Percentiles rank a stretch among this genome's conserved stretches.
phyloP scores from a whole-genome alignment of 2,113 vertebrate species.

The Gobiocypris rarus region DNA sequence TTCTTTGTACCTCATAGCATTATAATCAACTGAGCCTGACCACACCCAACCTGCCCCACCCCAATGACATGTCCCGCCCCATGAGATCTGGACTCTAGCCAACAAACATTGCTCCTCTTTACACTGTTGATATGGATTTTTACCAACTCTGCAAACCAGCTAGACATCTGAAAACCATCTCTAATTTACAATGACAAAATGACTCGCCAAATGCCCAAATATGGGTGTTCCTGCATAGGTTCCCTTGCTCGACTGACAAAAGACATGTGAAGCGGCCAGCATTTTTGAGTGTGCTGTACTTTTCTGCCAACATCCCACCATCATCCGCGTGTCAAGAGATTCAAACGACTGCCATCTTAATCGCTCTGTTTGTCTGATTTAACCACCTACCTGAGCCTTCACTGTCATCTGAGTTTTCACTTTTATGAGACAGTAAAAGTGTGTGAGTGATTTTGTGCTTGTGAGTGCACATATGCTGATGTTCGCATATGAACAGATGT shows the following conservation, averaged over 20 bases:
- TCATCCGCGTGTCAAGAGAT: slow-evolving; percentile 28
- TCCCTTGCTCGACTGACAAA: neutral
- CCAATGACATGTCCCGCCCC: neutral
- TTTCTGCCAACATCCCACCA: neutral
- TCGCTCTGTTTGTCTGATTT: slow-evolving; percentile 39
- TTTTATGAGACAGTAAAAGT: neutral
- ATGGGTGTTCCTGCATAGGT: neutral
- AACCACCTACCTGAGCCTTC: slow-evolving; percentile 28
- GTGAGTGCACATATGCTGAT: neutral
- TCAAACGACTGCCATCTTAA: slow-evolving; percentile 28
- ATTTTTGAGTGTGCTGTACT: neutral
- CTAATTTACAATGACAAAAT: neutral
- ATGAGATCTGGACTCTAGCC: slow-evolving; percentile 1
- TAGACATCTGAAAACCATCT: neutral
- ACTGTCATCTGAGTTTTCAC: slow-evolving; percentile 13
- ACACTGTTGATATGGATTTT: slow-evolving; percentile 20
- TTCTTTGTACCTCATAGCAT: slow-evolving; percentile 64
- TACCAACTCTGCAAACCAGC: neutral
- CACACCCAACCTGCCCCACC: neutral
- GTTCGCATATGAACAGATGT: slow-evolving; percentile 20
- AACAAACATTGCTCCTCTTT: neutral
- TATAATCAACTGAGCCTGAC: neutral
- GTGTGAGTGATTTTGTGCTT: slow-evolving; percentile 9
- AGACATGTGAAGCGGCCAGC: neutral
- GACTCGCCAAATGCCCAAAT: neutral